phyloP scores from a whole-genome alignment of 2,113 vertebrate genomes.

The Buteo buteo region DNA sequence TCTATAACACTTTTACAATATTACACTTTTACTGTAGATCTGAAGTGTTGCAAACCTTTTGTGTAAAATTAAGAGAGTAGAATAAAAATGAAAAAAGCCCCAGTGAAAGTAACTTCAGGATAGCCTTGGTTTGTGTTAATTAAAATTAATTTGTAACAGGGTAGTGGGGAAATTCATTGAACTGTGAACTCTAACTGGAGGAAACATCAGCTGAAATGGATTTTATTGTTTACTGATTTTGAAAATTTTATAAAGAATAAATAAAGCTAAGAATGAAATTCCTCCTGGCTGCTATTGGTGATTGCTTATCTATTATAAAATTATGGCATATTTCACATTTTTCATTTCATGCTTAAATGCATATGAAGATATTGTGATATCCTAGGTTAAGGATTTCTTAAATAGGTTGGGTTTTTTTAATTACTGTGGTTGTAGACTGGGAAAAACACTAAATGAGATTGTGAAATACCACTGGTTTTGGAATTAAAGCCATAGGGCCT shows the following conservation, averaged over 20 bases:
- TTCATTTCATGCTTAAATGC: neutral
- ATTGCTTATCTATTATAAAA: neutral
- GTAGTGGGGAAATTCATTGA: neutral
- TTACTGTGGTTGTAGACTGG: neutral
- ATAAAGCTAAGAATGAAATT: neutral
- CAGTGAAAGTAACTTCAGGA: neutral
- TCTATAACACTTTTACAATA: rapidly evolving
- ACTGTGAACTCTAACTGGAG: neutral
- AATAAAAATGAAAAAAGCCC: neutral
- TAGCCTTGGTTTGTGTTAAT: neutral
- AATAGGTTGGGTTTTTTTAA: neutral
- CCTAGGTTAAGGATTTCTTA: neutral
- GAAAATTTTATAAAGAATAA: neutral
- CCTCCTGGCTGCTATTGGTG: neutral
- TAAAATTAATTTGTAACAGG: neutral
- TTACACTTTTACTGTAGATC: neutral
- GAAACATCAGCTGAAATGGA: neutral
- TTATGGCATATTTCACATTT: neutral
- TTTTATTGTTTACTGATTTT: neutral
- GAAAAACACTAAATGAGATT: neutral
- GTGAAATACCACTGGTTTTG: neutral
- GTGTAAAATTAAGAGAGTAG: neutral
- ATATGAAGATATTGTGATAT: neutral
- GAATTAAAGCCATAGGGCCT: neutral
- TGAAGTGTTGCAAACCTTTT: neutral